Evolutionary conservation across 23 tunicate species (phyloP).

Genomic region (Diplosoma virens): DNA sequence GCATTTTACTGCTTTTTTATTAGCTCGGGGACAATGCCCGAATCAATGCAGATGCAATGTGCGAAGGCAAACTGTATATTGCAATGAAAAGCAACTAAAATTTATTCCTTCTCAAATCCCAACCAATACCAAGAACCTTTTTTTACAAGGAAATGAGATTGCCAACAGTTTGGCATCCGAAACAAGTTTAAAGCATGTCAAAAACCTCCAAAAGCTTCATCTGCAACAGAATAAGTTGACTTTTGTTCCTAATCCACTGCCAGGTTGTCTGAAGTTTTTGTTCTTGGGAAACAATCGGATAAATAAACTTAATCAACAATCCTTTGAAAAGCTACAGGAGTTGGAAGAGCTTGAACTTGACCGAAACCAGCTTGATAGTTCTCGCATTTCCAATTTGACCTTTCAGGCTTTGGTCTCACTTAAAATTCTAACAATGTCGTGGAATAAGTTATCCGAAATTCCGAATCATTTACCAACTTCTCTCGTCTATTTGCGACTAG

Average conservation of each 20-base stretch:
- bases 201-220: conserved; percentile 11
- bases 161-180: conserved; percentile 50
- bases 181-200: conserved; percentile 5
- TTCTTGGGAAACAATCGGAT: conserved; percentile 40
- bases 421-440: not conserved
- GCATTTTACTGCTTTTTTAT: no score
- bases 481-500: conserved; percentile 3
- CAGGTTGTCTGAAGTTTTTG: conserved; percentile 18
- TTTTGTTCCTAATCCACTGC: conserved; percentile 44
- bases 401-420: conserved; percentile 1
- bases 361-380: conserved; percentile 54
- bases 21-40: conserved; percentile 36
- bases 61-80: conserved; percentile 44
- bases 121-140: conserved; percentile 22
- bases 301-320: conserved; percentile 6
- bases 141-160: conserved; percentile 60
- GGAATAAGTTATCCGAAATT: conserved; percentile 13
- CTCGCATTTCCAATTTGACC: conserved; percentile 25
- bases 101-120: conserved; percentile 74
- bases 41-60: conserved; percentile 55
- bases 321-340: conserved; percentile 4
- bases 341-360: conserved; percentile 48
- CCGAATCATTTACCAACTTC: conserved; percentile 24
- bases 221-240: conserved; percentile 36
- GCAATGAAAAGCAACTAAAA: conserved; percentile 39